Percentiles rank a stretch among this genome's conserved stretches.
Conservation (phyloP, 2,888 invertebrate genomes). For the Argyresthia goedartella region DNA sequence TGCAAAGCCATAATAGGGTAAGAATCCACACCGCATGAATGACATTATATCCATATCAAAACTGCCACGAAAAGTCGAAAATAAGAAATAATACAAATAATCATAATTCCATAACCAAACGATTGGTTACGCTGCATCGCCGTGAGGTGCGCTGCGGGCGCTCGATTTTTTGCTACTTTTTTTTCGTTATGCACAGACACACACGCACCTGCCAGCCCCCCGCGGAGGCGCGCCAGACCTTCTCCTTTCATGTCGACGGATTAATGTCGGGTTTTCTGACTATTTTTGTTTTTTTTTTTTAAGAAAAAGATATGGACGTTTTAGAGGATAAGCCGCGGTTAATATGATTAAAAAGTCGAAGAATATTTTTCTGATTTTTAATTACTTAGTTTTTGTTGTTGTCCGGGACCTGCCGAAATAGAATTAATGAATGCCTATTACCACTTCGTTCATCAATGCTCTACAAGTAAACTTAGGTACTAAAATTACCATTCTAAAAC, state of each 20-base stretch:
- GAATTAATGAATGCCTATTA: too few species aligned
- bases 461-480: too few species aligned
- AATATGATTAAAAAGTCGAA: conserved; percentile 18
- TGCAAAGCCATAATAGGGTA: too few species aligned
- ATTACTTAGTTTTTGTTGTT: too few species aligned
- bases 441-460: too few species aligned
- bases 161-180: conserved; percentile 9
- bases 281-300: conserved; percentile 12
- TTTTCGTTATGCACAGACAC: conserved; percentile 24
- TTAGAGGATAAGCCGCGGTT: conserved; percentile 15
- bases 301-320: background rate
- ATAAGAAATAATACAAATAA: conserved; percentile 15
- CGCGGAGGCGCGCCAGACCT: conserved; percentile 35
- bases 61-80: conserved; percentile 13
- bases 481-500: too few species aligned
- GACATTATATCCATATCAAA: conserved; percentile 10
- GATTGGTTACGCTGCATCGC: conserved; percentile 36
- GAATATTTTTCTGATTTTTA: too few species aligned
- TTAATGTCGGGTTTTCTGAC: conserved; percentile 44
- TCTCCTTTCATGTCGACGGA: conserved; percentile 39
- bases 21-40: conserved; percentile 2
- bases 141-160: conserved; percentile 28
- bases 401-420: too few species aligned
- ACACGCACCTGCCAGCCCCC: conserved; percentile 55
- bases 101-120: conserved; percentile 23